These are phyloP conservation scores for Catalaphyllia jardinei DNA, from an alignment of 64 coral and sea anemone genomes.

Conservation along the genomic window DNA sequence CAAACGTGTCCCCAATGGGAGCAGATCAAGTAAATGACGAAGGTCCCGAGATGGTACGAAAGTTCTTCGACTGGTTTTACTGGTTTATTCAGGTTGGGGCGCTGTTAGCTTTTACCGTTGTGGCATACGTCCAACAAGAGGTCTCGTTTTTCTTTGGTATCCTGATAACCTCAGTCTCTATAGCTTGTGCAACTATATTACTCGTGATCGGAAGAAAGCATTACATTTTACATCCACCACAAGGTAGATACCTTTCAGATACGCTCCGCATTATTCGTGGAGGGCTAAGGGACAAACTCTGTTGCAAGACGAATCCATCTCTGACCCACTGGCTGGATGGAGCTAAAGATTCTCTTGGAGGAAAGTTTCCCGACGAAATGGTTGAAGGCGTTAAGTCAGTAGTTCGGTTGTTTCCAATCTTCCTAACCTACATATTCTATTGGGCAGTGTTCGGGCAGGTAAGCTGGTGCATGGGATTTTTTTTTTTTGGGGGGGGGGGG, in stretches of 20 bases:
- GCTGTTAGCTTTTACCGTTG: conserved; percentile 36
- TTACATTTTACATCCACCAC: conserved; percentile 51
- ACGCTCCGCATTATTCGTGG: conserved; percentile 52
- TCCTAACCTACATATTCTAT: conserved; percentile 65
- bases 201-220: conserved; percentile 65
- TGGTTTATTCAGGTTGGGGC: conserved; percentile 74
- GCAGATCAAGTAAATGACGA: conserved; percentile 61
- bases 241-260: conserved; percentile 59
- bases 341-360: conserved; percentile 49
- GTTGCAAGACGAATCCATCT: not conserved
- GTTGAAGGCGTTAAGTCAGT: conserved; percentile 78
- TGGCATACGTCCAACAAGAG: conserved; percentile 67
- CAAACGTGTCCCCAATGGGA: conserved; percentile 72
- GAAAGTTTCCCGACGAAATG: conserved; percentile 36
- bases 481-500: too few species aligned
- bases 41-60: conserved; percentile 34
- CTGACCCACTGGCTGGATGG: conserved; percentile 43
- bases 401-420: conserved; percentile 68
- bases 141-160: conserved; percentile 70
- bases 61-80: conserved; percentile 79
- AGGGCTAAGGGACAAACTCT: not conserved
- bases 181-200: conserved; percentile 55
- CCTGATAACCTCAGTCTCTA: conserved; percentile 54
- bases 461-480: too few species aligned
- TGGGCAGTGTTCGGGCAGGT: conserved; percentile 86